Base-by-base conservation (phyloP, 2,888 invertebrate species). In the Xestoiulus laeticollis region DNA sequence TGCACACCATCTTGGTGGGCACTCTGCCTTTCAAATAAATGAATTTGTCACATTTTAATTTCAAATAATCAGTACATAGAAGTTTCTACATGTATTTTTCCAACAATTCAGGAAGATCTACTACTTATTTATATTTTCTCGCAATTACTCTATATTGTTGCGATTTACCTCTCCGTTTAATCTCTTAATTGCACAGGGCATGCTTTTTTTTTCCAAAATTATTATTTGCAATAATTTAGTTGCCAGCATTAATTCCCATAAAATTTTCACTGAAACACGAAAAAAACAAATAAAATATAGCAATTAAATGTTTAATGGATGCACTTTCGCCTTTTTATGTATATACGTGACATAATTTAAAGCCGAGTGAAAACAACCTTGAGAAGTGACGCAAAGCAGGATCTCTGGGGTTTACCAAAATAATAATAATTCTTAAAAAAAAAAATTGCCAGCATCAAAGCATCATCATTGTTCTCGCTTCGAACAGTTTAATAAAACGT, bases 341-440 rank as follows among this genome's bases (percentile, higher is more conserved):
- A 68, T 68, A 26, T 68, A 68, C 68, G 68, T 68, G 68, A 68
- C 68, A 68, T 68, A 68, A 68, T 26, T 68, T 26, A 26, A 68
- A 68, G 26, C 68, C 68, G 26, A 68, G 68, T 68, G 68, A n/a
- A 68, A 26, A 68, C 68, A 68, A 10, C 68, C 68, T 68, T 68
- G 68, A 68, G 26, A 68, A 68, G 26, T 68, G 68, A 68, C 68
- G 68, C 68, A 68, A 68, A 68, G 68, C 68, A 68, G 68, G 68
- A 68, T 68, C 68, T 68, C 26, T 26, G 68, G 68, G 68, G 26
- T 68, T 68, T 68, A 68, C 68, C 68, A 68, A 68, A 68, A 68
- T 68, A 68, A 68, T 68, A 68, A 68, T 68, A 68, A 68, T 68
- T 26, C 26, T 68, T 59, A 68, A 68, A 26, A 68, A 26, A 68